Evolutionary conservation across 1,140 invertebrate species (phyloP).

Genomic region (Aphelenchoides avenae): DNA sequence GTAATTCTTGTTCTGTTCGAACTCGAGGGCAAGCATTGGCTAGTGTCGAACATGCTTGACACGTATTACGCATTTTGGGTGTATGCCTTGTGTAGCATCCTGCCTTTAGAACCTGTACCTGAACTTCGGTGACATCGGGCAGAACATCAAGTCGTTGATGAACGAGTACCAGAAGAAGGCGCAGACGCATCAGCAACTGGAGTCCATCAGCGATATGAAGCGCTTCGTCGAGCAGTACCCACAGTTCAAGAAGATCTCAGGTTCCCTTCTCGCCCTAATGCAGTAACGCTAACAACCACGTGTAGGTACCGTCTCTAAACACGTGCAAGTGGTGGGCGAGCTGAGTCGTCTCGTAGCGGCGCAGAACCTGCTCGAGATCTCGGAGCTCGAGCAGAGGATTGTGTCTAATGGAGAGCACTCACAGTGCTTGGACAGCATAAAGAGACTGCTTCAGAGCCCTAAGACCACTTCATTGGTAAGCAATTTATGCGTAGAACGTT

Average conservation of each 20-base stretch:
- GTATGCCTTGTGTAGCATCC: constrained; percentile 1
- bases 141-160: constrained; percentile 92
- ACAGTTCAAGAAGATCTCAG: constrained; percentile 97
- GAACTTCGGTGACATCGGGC: constrained; percentile 96
- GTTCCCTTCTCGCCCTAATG: constrained; percentile 56
- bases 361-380: constrained; percentile 79
- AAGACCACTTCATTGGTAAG: constrained; percentile 53
- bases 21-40: constrained; percentile 2
- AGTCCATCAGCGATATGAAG: constrained; percentile 98
- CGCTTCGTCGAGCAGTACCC: constrained; percentile 96
- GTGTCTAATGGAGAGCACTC: constrained; percentile 83
- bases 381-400: constrained; percentile 92
- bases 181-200: constrained; percentile 86
- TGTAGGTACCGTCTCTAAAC: constrained; percentile 79
- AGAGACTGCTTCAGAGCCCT: constrained; percentile 39
- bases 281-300: background rate
- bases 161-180: constrained; percentile 94
- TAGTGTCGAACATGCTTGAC: too few relatives aligned
- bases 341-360: constrained; percentile 77
- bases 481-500: background rate
- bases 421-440: constrained; percentile 67
- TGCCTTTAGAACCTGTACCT: constrained; percentile 77
- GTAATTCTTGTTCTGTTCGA: constrained; percentile 61
- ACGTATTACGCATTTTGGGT: too few relatives aligned
- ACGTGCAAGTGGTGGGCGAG: constrained; percentile 91